Evolutionary conservation across 2,113 vertebrate species (phyloP), one percentile per base, ranked within the genome.

Genomic region (Cyanoliseus patagonus): DNA sequence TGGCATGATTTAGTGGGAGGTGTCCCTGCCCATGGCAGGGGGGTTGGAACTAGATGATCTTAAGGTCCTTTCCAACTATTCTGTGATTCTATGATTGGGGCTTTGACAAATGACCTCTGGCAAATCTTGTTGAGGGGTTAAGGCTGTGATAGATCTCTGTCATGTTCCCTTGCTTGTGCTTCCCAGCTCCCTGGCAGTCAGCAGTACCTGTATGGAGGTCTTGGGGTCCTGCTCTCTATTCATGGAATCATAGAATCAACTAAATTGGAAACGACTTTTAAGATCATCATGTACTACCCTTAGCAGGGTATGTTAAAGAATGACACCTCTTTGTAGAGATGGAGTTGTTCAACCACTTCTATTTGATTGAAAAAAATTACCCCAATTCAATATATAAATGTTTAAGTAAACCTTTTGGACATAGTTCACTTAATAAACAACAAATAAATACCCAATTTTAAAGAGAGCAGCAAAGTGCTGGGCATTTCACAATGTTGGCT

Each of bases 221-320:
- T 19, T 41, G 57, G 30, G 61, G 18, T 15, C 25, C 23, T 0
- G 0, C 11, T 77, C n/a, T 1, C 33, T 59, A 13, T n/a, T 59
- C 33, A 16, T 35, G 13, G 33, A n/a, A 23, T 59, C 57, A 59
- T 59, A 59, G 57, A 35, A 59, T 59, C 33, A 59, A 24, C 57
- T 59, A 59, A 35, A 33, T 35, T 59, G 57, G 57, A 59, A 59
- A 24, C 23, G 20, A 35, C 22, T 59, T 35, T 24, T 35, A 59
- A 35, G 57, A 35, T 59, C 57, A 24, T 59, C 33, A 35, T 24
- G 57, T 59, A 15, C 33, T 35, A 35, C 9, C 39, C 49, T 86
- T 94, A 81, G 53, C 76, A 78, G 27, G 44, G 16, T 49, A 79
- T 83, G 67, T 12, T 74, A 35, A 82, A 86, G 72, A 77, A 91